Percentiles rank a stretch among this genome's conserved stretches.
phyloP scores from a whole-genome alignment of 2,113 vertebrate genomes.

The Neogale vison region DNA sequence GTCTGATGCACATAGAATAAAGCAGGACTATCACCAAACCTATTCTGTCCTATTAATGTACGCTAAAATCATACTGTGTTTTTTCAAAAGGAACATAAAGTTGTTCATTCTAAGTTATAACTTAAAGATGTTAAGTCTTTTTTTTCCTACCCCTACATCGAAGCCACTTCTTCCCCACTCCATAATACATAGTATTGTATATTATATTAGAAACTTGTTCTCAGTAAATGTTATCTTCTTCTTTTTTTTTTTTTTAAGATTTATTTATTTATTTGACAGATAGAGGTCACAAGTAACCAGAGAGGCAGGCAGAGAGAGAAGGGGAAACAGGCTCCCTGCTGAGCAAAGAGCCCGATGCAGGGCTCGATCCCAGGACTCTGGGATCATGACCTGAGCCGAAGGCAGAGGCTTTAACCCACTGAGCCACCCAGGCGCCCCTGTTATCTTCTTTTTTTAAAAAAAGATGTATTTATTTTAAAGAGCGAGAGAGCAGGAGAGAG shows the following conservation, averaged over 20 bases:
- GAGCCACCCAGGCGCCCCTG: neutral
- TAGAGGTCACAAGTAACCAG: too few relatives aligned
- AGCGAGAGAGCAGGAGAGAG: neutral
- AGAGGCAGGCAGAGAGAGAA: too few relatives aligned
- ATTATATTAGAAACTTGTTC: neutral
- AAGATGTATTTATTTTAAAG: neutral
- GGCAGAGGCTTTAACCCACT: too few relatives aligned
- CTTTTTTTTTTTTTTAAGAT: neutral
- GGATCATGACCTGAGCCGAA: too few relatives aligned
- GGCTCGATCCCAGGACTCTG: too few relatives aligned
- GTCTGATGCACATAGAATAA: neutral
- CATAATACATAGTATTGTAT: neutral
- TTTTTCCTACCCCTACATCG: neutral
- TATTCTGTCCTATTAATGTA: neutral
- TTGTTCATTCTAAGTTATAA: neutral
- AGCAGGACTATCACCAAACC: neutral
- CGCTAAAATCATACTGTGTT: neutral
- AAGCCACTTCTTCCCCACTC: neutral
- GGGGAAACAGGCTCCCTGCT: too few relatives aligned
- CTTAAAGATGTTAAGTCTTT: neutral
- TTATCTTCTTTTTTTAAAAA: neutral
- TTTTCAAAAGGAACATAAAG: neutral
- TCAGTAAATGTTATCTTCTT: slow-evolving; percentile 14
- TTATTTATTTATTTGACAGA: too few relatives aligned
- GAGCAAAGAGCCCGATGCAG: too few relatives aligned